Percentiles rank a stretch among this genome's conserved stretches.
Conservation (phyloP, 2,888 invertebrate genomes). For the Andrena camellia region DNA sequence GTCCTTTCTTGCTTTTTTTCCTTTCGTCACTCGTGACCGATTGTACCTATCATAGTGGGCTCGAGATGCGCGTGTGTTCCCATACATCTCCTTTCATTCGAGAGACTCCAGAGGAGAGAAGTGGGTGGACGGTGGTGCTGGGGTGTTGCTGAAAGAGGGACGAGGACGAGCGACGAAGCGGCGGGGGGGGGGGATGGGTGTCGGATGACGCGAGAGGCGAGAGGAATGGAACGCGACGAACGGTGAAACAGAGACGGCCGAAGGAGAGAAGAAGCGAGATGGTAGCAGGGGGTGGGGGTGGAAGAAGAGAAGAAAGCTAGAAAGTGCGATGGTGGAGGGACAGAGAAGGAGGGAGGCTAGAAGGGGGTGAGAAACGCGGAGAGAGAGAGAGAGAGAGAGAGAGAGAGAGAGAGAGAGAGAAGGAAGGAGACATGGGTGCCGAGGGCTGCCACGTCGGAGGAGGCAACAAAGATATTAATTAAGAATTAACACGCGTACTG, state of each 20-base stretch:
- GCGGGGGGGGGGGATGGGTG: no score
- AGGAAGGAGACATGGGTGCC: constrained; percentile 46
- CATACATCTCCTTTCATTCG: constrained; percentile 71
- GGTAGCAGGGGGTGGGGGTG: constrained; percentile 12
- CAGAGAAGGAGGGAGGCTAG: constrained; percentile 2
- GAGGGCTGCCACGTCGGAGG: constrained; percentile 72
- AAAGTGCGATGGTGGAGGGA: constrained; percentile 27
- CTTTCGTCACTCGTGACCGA: constrained; percentile 60
- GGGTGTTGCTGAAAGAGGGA: constrained; percentile 55
- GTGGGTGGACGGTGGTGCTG: constrained; percentile 60
- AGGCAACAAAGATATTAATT: constrained; percentile 82
- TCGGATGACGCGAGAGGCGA: constrained; percentile 16
- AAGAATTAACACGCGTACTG: constrained; percentile 83
- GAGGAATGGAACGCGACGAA: constrained; percentile 22
- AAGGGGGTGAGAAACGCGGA: not conserved
- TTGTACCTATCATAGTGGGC: constrained; percentile 68
- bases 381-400: no score
- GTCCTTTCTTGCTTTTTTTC: constrained; percentile 49
- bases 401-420: constrained; percentile 20
- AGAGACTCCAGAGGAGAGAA: constrained; percentile 58
- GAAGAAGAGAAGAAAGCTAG: constrained; percentile 36
- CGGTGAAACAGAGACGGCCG: constrained; percentile 23
- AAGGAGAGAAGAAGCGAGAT: constrained; percentile 21
- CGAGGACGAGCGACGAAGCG: constrained; percentile 18
- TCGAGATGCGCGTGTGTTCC: constrained; percentile 67